Conservation (phyloP, 2,113 vertebrate genomes). For the Pangasianodon gigas region DNA sequence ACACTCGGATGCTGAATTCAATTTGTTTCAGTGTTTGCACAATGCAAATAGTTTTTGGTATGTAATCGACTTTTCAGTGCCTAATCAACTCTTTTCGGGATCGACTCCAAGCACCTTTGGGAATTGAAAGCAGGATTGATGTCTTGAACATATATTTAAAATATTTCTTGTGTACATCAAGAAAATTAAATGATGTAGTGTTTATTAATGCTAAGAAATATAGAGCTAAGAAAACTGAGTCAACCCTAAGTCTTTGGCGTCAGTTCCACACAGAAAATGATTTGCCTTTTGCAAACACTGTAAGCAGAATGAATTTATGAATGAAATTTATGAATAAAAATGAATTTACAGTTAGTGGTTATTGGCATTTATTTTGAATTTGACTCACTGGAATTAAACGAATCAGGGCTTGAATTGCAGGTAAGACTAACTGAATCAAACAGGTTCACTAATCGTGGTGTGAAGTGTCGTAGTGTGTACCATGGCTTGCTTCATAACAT, state of each 20-base stretch:
- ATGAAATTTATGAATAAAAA: neutral
- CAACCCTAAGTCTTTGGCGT: neutral
- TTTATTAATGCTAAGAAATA: too few species aligned
- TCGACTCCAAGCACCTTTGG: neutral
- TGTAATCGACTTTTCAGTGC: neutral
- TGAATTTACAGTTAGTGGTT: neutral
- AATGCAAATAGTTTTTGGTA: neutral
- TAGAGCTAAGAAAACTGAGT: too few species aligned
- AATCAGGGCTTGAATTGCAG: neutral
- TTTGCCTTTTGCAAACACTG: neutral
- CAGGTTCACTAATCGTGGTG: neutral
- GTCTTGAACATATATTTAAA: too few species aligned
- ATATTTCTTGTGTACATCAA: too few species aligned
- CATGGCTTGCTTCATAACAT: neutral
- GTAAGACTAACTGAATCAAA: neutral
- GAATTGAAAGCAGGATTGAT: neutral
- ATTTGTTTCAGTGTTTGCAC: neutral
- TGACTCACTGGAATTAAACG: neutral
- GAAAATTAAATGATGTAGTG: too few species aligned
- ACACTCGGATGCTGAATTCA: neutral
- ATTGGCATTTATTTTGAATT: neutral
- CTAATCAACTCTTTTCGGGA: neutral
- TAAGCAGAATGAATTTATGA: neutral
- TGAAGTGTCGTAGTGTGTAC: neutral
- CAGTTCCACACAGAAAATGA: neutral